Percentiles rank a stretch among this genome's conserved stretches.
phyloP scores from a whole-genome alignment of 2,888 invertebrate genomes.

The Microplitis deprimator region DNA sequence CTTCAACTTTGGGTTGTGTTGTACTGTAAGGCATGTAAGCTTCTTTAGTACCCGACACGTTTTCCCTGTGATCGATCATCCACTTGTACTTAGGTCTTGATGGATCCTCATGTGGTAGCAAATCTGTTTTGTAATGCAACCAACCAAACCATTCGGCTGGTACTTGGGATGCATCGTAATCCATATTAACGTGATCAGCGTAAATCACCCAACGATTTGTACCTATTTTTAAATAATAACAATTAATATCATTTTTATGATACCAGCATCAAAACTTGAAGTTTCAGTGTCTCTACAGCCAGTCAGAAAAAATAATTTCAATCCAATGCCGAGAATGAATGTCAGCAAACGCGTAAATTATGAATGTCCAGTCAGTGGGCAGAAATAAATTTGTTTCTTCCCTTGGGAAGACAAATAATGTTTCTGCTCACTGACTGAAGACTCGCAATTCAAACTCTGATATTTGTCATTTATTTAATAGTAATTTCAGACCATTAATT shows the following conservation, averaged over 20 bases:
- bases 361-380: too few species aligned
- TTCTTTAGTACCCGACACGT: constrained; percentile 84
- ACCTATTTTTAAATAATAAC: constrained; percentile 71
- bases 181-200: constrained; percentile 80
- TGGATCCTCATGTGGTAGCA: constrained; percentile 80
- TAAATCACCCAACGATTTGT: constrained; percentile 97
- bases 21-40: constrained; percentile 93
- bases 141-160: constrained; percentile 98
- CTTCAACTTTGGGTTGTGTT: constrained; percentile 86
- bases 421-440: too few species aligned
- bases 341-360: too few species aligned
- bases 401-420: too few species aligned
- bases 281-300: too few species aligned
- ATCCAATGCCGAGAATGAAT: too few species aligned
- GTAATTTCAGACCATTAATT: too few species aligned
- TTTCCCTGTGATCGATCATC: constrained; percentile 89
- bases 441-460: too few species aligned
- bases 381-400: too few species aligned
- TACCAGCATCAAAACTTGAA: too few species aligned
- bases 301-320: too few species aligned
- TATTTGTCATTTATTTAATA: too few species aligned
- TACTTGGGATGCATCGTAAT: constrained; percentile 89
- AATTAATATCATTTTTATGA: constrained; percentile 10
- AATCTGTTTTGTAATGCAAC: constrained; percentile 94
- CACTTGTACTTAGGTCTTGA: constrained; percentile 85